phyloP scores from a whole-genome alignment of 2,113 vertebrate species.

The Ceyx cyanopectus region DNA sequence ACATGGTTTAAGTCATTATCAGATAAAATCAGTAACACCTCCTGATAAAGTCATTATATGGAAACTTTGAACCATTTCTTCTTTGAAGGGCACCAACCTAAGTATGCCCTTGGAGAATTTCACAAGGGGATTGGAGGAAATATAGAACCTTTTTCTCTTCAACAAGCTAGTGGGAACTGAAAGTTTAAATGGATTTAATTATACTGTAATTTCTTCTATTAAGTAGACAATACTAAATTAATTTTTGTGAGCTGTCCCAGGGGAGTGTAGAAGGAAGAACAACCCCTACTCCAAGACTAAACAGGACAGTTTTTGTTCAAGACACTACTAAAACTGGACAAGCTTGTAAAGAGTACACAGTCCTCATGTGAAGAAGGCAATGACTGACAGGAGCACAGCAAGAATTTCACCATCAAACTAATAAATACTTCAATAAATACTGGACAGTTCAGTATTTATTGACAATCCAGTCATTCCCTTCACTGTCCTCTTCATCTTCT shows the following conservation, averaged over 20 bases:
- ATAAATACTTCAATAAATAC: not conserved
- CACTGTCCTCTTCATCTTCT: not conserved
- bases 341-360: not conserved
- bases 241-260: not conserved
- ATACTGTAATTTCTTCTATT: too few relatives aligned
- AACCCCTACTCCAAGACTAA: not conserved
- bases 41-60: not conserved
- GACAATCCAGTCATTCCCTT: not conserved
- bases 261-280: not conserved
- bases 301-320: not conserved
- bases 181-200: not conserved
- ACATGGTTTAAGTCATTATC: not conserved
- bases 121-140: not conserved
- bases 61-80: constrained; percentile 35
- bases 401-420: not conserved
- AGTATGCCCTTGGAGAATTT: not conserved
- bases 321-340: not conserved
- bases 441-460: too few relatives aligned
- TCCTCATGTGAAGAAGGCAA: not conserved
- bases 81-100: not conserved
- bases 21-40: not conserved
- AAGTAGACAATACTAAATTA: not conserved
- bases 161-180: not conserved
- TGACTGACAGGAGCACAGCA: not conserved
- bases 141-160: not conserved